phyloP scores from a whole-genome alignment of 1,140 invertebrate species.

The Acyrthosiphon pisum region DNA sequence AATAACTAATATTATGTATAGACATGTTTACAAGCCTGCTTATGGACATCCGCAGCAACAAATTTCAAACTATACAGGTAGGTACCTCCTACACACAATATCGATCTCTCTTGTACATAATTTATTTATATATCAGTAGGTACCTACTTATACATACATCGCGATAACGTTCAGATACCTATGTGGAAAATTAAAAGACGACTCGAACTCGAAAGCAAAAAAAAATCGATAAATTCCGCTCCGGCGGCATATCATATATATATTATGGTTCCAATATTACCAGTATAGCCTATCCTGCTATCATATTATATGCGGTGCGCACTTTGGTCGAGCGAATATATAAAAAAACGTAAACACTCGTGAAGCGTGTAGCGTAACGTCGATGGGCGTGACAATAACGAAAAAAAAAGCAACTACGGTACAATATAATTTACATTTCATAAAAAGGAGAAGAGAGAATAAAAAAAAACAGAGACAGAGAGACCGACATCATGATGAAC shows the following conservation, averaged over 20 bases:
- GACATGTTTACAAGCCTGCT: no score
- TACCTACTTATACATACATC: no score
- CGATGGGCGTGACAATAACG: not conserved
- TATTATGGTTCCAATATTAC: no score
- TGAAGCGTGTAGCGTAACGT: slow-evolving; percentile 48
- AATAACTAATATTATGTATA: no score
- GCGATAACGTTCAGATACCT: no score
- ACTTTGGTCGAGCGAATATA: not conserved
- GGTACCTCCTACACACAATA: no score
- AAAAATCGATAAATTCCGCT: slow-evolving; percentile 13
- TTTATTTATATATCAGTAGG: no score
- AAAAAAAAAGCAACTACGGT: not conserved
- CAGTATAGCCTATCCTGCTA: not conserved
- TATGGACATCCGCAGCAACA: no score
- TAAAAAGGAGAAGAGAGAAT: slow-evolving; percentile 2
- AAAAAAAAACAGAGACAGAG: not conserved
- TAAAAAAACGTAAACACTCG: not conserved
- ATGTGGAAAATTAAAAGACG: no score
- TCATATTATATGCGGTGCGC: not conserved
- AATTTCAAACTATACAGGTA: no score
- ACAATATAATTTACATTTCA: slow-evolving; percentile 37
- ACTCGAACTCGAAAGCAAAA: not conserved
- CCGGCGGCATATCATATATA: no score
- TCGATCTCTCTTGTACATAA: no score
- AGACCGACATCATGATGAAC: not conserved